Conservation (phyloP, 2,797 vertebrate genomes). For the Hemitrygon akajei region DNA sequence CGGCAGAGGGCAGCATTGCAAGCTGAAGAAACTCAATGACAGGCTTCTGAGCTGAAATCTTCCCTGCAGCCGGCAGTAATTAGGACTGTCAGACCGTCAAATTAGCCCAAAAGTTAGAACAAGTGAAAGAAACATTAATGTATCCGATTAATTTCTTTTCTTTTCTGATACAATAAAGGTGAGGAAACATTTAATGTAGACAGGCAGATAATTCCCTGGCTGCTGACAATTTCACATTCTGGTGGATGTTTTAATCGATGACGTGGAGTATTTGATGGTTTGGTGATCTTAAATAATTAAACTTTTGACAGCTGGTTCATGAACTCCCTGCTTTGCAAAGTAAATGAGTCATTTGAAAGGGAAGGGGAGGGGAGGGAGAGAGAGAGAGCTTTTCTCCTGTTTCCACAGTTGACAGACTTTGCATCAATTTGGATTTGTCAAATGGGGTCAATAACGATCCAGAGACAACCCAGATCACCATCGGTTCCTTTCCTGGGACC, state of each 20-base stretch:
- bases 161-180: not conserved
- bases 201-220: not conserved
- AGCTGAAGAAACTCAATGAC: not conserved
- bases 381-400: not conserved
- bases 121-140: not conserved
- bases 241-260: not conserved
- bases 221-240: not conserved
- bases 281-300: conserved; percentile 11
- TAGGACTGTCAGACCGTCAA: not conserved
- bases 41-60: not conserved
- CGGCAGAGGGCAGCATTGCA: not conserved
- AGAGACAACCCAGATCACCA: too few species aligned
- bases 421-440: not conserved
- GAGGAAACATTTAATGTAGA: not conserved
- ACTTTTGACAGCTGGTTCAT: not conserved
- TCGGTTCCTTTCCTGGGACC: too few species aligned
- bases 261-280: not conserved
- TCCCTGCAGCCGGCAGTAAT: not conserved
- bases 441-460: too few species aligned
- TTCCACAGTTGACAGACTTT: not conserved
- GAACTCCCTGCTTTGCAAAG: not conserved
- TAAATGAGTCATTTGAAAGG: not conserved
- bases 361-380: not conserved
- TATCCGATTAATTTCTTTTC: not conserved
- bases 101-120: not conserved